These are phyloP conservation scores for Platerodrilus igneus DNA, from an alignment of 2,888 invertebrate species.

Conservation along the genomic window DNA sequence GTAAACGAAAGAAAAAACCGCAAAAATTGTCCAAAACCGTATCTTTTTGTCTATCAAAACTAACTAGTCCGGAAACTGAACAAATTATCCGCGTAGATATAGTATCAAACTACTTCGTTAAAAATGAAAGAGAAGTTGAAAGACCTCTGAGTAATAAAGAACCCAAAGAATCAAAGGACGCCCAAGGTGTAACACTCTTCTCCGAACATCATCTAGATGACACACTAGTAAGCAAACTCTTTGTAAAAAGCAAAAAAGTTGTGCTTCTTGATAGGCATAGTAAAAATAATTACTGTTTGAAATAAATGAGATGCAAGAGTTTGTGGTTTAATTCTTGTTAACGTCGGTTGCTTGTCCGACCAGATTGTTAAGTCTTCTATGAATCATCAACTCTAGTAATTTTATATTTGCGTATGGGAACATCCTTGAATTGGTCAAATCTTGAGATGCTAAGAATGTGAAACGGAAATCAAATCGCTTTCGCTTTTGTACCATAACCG, in stretches of 20 bases:
- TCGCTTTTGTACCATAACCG: conserved; percentile 19
- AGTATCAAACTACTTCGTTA: conserved; percentile 40
- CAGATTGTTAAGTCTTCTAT: too few species aligned
- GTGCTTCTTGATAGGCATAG: too few species aligned
- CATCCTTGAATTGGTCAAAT: conserved; percentile 23
- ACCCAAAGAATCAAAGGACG: conserved; percentile 9
- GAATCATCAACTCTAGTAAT: too few species aligned
- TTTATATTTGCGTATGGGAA: conserved; percentile 15
- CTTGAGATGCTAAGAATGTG: conserved; percentile 23
- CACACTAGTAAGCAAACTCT: too few species aligned
- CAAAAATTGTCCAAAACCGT: conserved; percentile 35
- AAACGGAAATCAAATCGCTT: conserved; percentile 25
- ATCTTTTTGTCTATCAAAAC: conserved; percentile 41
- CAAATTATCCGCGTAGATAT: conserved; percentile 46
- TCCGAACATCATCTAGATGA: too few species aligned
- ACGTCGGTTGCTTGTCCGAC: too few species aligned
- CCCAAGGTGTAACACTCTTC: too few species aligned
- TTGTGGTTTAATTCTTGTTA: too few species aligned
- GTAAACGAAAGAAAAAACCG: conserved; percentile 13
- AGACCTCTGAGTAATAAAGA: conserved; percentile 4
- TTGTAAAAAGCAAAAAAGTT: too few species aligned
- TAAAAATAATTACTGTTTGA: too few species aligned
- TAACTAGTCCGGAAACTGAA: conserved; percentile 43
- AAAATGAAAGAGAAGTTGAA: conserved; percentile 26
- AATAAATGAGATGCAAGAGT: too few species aligned